Evolutionary conservation across 2,113 vertebrate species (phyloP), one percentile per base, ranked within the genome.

Genomic region (Apeltes quadracus): DNA sequence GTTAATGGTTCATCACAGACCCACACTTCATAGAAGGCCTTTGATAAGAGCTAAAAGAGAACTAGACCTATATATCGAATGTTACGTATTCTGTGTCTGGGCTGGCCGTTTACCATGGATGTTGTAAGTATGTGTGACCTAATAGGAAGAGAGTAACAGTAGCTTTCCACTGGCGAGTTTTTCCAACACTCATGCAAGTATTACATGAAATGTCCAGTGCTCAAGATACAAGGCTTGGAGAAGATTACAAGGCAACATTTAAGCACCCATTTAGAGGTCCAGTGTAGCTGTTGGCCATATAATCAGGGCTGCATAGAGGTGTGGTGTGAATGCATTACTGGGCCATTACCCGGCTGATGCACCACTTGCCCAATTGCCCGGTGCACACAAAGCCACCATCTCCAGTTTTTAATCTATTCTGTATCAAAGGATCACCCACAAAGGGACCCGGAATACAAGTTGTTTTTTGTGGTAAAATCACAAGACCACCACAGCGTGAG

Each of bases 361-460:
- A 78, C 56, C 50, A 70, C 38, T 75, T 72, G 41, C 57, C 79
- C 39, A 73, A 59, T 65, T 75, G 59, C 48, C 54, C 69, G 58
- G 15, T 11, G 43, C 54, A 77, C 63, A 71, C 78, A 79, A 69
- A 68, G 55, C 57, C 55, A 32, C 74, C 61, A 61, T 72, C 66
- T 72, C 63, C 75, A 63, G 63, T 72, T 72, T 84, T 85, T 72
- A 75, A 92, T 90, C 76, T 87, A 81, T 81, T 79, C 74, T 9
- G 20, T 89, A 88, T 90, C 86, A 87, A 82, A 83, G 58, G 83
- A 87, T 84, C 83, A 84, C 51, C 59, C 38, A 88, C 81, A 83
- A 5, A 39, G 86, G 84, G 84, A 72, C 58, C 20, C 7, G 8
- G 32, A 65, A 81, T 61, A 88, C 80, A 80, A 84, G 78, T 81